Base-by-base conservation (phyloP, 2,113 vertebrate genomes). In the Synodontis membranacea region DNA sequence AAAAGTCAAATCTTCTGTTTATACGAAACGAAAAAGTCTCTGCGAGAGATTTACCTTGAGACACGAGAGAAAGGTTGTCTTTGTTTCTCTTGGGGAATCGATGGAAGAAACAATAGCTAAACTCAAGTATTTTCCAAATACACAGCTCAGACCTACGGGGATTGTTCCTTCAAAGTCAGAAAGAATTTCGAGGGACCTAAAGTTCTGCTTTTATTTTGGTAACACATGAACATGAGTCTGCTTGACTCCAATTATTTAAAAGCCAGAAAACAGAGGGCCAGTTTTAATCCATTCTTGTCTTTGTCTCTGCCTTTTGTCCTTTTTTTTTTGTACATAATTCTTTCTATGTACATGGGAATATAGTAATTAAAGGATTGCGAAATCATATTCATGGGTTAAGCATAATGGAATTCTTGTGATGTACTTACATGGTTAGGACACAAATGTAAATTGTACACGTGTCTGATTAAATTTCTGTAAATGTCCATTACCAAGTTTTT, bases 331-430 rank as follows among this genome's bases (percentile, higher is more conserved):
- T 94, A 93, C 92, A 92, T 93, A 92, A 90, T 90, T 93, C 86
- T 91, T 91, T 92, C 84, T 84, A 91, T 95, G 93, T 95, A 94
- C 91, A 93, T 93, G 92, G 91, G 91, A 93, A 94, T 93, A 88
- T 87, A 86, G 66, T 82, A 80, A 81, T 70, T 80, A 79, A 86
- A 72, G 83, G 78, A 56, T 88, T 89, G 58, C 82, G 58, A 87
- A 90, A 90, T 89, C 86, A 91, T 91, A 90, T 88, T 84, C 92
- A 91, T 91, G 92, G 91, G 87, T 93, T 91, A 88, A 93, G 93
- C 90, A 92, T 91, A 91, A 87, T 91, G 84, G 85, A 87, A 86
- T 89, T 86, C 84, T 86, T 89, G 89, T 90, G 88, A 81, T 79
- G 79, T 86, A 84, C 82, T 68, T 86, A 76, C 79, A 86, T 75